phyloP scores from a whole-genome alignment of 2,888 invertebrate genomes.

The Drosophila nr. perissopoda region DNA sequence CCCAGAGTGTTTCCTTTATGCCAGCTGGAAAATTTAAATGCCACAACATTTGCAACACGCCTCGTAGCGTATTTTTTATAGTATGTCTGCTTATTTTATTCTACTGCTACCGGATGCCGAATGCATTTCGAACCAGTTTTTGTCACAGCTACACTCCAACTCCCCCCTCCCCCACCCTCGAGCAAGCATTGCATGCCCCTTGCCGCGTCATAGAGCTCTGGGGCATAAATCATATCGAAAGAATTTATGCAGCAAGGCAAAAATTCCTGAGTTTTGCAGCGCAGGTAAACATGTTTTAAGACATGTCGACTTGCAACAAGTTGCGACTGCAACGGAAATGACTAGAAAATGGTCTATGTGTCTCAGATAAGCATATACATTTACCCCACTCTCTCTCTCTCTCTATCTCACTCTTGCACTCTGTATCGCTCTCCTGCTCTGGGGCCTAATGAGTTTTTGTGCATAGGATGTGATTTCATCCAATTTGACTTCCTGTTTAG shows the following conservation, averaged over 20 bases:
- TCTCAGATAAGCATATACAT: slow-evolving; percentile 34
- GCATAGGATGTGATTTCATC: slow-evolving; percentile 66
- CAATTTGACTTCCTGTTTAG: slow-evolving; percentile 69
- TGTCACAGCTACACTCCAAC: slow-evolving; percentile 31
- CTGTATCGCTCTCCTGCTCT: neutral
- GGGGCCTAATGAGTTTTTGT: slow-evolving; percentile 54
- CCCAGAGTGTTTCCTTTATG: slow-evolving; percentile 15
- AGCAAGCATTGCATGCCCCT: neutral
- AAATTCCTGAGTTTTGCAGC: slow-evolving; percentile 61
- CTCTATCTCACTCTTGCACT: neutral
- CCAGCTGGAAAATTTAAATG: slow-evolving; percentile 53
- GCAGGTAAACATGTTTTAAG: slow-evolving; percentile 60
- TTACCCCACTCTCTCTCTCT: neutral
- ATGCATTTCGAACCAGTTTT: slow-evolving; percentile 73
- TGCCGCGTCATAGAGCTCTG: neutral
- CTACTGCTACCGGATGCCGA: slow-evolving; percentile 62
- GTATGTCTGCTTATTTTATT: slow-evolving; percentile 4
- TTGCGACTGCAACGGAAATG: slow-evolving; percentile 66
- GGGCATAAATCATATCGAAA: slow-evolving; percentile 74
- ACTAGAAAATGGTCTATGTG: slow-evolving; percentile 47
- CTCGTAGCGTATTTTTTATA: slow-evolving; percentile 32
- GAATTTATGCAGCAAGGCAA: slow-evolving; percentile 76
- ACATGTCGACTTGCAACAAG: slow-evolving; percentile 47
- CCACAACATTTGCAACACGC: slow-evolving; percentile 60
- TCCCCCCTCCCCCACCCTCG: too few species aligned